Conservation (phyloP, 2,113 vertebrate genomes). For the Halichoerus grypus region DNA sequence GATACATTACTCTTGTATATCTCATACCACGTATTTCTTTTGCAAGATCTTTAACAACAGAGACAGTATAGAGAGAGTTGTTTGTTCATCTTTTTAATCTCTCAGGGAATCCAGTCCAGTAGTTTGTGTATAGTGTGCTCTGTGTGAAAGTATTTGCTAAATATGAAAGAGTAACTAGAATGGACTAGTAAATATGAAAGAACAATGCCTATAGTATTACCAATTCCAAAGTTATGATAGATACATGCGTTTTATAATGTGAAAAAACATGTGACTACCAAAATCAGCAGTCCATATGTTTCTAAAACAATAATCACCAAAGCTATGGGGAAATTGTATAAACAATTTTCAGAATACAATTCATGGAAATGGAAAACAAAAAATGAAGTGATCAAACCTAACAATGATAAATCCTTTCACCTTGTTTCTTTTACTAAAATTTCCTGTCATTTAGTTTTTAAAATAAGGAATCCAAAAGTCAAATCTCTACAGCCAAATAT, state of each 20-base stretch:
- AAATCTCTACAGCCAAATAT: conserved; percentile 5
- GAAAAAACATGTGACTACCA: conserved; percentile 18
- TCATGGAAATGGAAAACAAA: not conserved
- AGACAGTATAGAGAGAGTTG: not conserved
- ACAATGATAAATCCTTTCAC: not conserved
- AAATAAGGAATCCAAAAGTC: conserved; percentile 1
- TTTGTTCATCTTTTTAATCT: conserved; percentile 11
- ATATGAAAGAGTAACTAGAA: conserved; percentile 10
- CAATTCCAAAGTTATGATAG: not conserved
- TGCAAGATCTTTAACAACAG: not conserved
- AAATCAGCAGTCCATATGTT: conserved; percentile 6
- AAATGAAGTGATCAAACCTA: conserved; percentile 1
- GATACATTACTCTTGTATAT: not conserved
- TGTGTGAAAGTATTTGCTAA: not conserved
- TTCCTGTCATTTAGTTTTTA: not conserved
- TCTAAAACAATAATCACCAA: not conserved
- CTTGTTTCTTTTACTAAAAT: not conserved
- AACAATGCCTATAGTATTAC: not conserved
- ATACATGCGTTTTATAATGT: not conserved
- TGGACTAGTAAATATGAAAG: not conserved
- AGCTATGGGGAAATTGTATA: not conserved
- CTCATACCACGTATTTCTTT: not conserved
- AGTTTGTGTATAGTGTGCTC: not conserved
- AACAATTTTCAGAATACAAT: conserved; percentile 24
- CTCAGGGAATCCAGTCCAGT: not conserved